Evolutionary conservation across 2,113 vertebrate genomes (phyloP).

Genomic region (Pygoscelis adeliae): DNA sequence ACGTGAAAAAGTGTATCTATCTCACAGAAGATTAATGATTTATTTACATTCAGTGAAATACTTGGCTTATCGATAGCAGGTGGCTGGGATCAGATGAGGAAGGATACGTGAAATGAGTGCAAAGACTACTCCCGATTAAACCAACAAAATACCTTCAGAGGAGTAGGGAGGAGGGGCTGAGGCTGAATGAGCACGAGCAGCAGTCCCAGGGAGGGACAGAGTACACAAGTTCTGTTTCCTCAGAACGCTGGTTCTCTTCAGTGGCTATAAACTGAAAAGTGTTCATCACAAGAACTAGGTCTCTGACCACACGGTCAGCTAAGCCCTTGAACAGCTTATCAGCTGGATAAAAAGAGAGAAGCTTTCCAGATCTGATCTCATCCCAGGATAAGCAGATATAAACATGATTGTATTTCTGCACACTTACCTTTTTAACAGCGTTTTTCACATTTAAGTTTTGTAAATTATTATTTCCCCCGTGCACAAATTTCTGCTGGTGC

Average conservation of each 20-base stretch:
- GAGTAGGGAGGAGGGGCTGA: neutral
- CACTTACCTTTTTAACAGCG: neutral
- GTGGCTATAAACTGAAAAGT: neutral
- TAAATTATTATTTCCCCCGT: neutral
- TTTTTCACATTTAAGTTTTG: neutral
- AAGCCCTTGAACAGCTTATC: slow-evolving; percentile 35
- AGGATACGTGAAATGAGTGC: neutral
- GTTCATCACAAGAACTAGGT: neutral
- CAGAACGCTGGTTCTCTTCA: neutral
- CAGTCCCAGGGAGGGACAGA: neutral
- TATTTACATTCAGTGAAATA: neutral
- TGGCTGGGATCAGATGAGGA: neutral
- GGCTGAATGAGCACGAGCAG: neutral
- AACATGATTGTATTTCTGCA: neutral
- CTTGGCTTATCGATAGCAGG: neutral
- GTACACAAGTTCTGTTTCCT: neutral
- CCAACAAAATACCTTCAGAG: neutral
- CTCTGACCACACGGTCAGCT: neutral
- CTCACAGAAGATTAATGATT: neutral
- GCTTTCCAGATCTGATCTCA: slow-evolving; percentile 25
- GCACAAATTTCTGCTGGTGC: neutral
- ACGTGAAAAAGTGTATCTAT: neutral
- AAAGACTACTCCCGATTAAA: slow-evolving; percentile 13
- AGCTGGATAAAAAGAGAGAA: neutral
- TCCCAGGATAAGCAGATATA: neutral